These are phyloP conservation scores for Kryptolebias ocellatus DNA, from an alignment of 2,797 vertebrate genomes.

Conservation along the genomic window DNA sequence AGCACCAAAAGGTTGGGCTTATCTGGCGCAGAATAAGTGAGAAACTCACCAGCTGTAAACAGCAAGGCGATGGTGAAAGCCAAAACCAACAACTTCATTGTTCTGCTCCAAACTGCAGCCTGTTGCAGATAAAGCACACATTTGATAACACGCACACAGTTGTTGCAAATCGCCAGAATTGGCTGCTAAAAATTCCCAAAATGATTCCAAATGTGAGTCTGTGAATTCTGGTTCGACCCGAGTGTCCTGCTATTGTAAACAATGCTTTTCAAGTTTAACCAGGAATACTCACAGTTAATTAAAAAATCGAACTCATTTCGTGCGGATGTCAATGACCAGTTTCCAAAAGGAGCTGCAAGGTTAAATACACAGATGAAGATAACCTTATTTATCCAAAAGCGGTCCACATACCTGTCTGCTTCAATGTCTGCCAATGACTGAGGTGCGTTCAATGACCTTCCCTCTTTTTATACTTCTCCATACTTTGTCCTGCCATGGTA, in stretches of 20 bases:
- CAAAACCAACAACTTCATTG: constrained; percentile 76
- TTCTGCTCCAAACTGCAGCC: constrained; percentile 41
- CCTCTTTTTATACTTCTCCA: constrained; percentile 54
- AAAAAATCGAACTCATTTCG: background rate
- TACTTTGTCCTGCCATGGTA: constrained; percentile 43
- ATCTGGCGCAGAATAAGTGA: constrained; percentile 69
- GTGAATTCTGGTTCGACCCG: background rate
- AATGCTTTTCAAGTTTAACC: no score
- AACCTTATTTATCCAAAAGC: constrained; percentile 7
- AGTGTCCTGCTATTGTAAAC: background rate
- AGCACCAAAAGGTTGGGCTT: constrained; percentile 54
- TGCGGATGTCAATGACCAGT: background rate
- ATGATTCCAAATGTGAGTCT: background rate
- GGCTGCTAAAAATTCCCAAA: background rate
- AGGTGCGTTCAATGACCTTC: constrained; percentile 6
- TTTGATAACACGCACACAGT: background rate
- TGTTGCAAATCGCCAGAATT: background rate
- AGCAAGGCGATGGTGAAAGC: constrained; percentile 61
- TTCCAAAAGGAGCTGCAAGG: background rate
- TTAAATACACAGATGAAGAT: constrained; percentile 10
- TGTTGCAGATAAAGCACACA: constrained; percentile 41
- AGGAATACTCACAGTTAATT: no score
- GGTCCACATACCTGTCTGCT: constrained; percentile 59
- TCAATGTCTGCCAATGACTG: constrained; percentile 28
- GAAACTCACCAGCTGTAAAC: constrained; percentile 77